Conservation (phyloP, 2,888 invertebrate species). For the Nephrotoma flavescens region DNA sequence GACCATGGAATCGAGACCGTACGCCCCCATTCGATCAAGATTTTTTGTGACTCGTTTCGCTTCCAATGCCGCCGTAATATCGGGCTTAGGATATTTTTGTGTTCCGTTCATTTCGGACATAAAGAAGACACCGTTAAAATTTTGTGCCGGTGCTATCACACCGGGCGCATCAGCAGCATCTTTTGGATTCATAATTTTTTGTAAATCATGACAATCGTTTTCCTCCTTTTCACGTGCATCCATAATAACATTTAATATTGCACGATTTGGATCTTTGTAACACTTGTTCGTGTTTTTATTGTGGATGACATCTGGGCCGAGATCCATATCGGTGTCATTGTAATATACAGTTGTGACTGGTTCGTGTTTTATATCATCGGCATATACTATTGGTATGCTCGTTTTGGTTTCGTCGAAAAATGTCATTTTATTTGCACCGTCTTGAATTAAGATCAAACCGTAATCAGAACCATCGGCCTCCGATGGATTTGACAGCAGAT, state of each 20-base stretch:
- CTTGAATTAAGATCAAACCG: constrained; percentile 34
- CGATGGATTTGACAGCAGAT: constrained; percentile 46
- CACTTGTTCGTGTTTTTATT: background rate
- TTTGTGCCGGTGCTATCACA: constrained; percentile 22
- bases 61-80: constrained; percentile 37
- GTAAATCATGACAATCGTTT: constrained; percentile 13
- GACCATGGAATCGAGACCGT: constrained; percentile 52
- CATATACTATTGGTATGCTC: constrained; percentile 23
- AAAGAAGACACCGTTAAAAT: constrained; percentile 45
- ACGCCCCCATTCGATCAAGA: constrained; percentile 57
- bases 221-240: constrained; percentile 36
- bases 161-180: constrained; percentile 7
- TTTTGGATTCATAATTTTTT: constrained; percentile 19
- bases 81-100: constrained; percentile 31
- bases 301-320: constrained; percentile 15
- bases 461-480: constrained; percentile 35
- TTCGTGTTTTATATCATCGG: constrained; percentile 2
- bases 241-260: constrained; percentile 40
- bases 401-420: constrained; percentile 37
- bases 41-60: constrained; percentile 56
- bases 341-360: background rate
- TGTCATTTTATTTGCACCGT: constrained; percentile 37
- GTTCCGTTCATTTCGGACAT: constrained; percentile 37
- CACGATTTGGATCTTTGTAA: constrained; percentile 35
- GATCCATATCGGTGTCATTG: constrained; percentile 8